Percentiles rank a stretch among this genome's conserved stretches.
phyloP scores from a whole-genome alignment of 2,888 invertebrate species.

The Conchocele bisecta region DNA sequence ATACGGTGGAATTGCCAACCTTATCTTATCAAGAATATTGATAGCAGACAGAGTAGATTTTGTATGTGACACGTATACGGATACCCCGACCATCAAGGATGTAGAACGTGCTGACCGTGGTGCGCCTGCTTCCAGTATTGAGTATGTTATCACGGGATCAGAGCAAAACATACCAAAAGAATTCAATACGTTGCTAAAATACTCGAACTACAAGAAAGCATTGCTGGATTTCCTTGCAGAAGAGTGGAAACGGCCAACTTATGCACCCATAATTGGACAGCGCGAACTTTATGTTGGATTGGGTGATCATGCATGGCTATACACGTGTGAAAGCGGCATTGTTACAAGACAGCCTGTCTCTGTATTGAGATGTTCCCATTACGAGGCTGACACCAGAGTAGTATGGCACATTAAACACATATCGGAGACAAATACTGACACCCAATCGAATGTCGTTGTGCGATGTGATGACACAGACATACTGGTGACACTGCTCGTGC shows the following conservation, averaged over 20 bases:
- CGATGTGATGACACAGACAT: background rate
- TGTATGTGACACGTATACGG: constrained; percentile 15
- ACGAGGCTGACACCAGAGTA: constrained; percentile 27
- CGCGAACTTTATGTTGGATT: constrained; percentile 13
- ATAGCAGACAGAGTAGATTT: constrained; percentile 2
- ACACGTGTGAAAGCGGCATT: background rate
- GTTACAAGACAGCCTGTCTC: background rate
- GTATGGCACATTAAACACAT: constrained; percentile 1
- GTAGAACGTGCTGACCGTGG: constrained; percentile 2
- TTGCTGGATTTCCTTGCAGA: constrained; percentile 25
- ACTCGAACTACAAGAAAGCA: constrained; percentile 23
- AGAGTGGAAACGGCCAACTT: constrained; percentile 24
- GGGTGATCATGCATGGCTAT: background rate
- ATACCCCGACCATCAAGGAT: background rate
- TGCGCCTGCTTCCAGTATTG: background rate
- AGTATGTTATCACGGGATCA: background rate
- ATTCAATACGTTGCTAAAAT: constrained; percentile 18
- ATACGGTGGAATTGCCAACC: constrained; percentile 12
- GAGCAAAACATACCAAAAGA: constrained; percentile 10
- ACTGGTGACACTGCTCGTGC: background rate
- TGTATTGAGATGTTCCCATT: constrained; percentile 11
- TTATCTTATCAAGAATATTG: background rate
- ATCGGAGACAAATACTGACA: background rate
- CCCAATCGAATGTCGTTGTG: background rate
- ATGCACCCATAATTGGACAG: background rate